These are phyloP conservation scores for Drosophila neonasuta DNA, from an alignment of 2,888 invertebrate species.

Conservation along the genomic window DNA sequence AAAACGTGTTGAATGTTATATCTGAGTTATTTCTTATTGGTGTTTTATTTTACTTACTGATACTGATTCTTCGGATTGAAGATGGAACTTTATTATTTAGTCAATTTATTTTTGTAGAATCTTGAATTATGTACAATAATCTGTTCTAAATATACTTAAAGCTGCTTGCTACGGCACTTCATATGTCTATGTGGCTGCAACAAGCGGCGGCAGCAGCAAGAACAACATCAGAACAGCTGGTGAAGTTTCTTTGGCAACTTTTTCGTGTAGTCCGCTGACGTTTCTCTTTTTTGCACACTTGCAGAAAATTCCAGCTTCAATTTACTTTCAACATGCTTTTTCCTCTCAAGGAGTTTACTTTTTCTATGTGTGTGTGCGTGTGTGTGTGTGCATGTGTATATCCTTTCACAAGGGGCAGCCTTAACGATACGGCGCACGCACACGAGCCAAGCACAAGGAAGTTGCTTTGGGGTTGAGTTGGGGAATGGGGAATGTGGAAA, in stretches of 20 bases:
- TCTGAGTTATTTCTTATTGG: too few species aligned
- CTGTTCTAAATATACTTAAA: constrained; percentile 39
- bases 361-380: constrained; percentile 25
- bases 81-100: too few species aligned
- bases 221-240: constrained; percentile 31
- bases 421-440: constrained; percentile 75
- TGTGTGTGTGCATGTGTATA: constrained; percentile 24
- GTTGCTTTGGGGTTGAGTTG: not conserved
- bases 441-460: constrained; percentile 29
- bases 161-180: constrained; percentile 46
- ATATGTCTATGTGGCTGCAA: constrained; percentile 34
- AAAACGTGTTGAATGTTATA: too few species aligned
- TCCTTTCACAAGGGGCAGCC: constrained; percentile 26
- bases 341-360: constrained; percentile 61
- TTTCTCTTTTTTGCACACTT: constrained; percentile 59
- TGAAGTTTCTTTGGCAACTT: constrained; percentile 56
- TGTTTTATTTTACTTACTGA: too few species aligned
- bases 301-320: constrained; percentile 70
- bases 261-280: constrained; percentile 36
- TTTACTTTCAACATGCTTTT: constrained; percentile 77
- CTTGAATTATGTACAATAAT: constrained; percentile 19
- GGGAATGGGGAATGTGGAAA: not conserved
- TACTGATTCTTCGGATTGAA: too few species aligned
- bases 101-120: too few species aligned
- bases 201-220: constrained; percentile 25